phyloP scores from a whole-genome alignment of 2,797 vertebrate genomes.

The Vireo griseus region DNA sequence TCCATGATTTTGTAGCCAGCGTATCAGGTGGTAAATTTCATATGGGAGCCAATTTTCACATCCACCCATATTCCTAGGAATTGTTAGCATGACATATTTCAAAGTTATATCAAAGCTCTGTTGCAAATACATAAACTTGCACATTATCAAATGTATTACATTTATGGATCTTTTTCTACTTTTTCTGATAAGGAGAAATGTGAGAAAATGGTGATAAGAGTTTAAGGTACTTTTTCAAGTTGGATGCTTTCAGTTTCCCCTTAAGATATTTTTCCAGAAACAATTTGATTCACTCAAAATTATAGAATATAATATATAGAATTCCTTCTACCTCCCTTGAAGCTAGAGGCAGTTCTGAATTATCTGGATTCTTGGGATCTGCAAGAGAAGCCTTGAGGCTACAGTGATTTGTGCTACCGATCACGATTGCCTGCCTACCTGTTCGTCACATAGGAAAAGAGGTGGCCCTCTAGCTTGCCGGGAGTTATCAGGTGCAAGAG shows the following conservation, averaged over 20 bases:
- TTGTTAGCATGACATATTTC: background rate
- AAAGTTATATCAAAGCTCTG: background rate
- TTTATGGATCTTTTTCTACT: background rate
- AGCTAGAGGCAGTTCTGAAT: background rate
- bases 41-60: background rate
- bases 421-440: background rate
- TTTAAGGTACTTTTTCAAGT: background rate
- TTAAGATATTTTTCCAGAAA: background rate
- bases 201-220: background rate
- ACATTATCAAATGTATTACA: background rate
- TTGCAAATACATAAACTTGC: background rate
- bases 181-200: background rate
- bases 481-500: background rate
- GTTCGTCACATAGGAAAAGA: fast-evolving
- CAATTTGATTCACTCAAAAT: background rate
- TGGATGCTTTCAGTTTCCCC: background rate
- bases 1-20: background rate
- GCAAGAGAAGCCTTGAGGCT: background rate
- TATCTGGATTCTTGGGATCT: background rate
- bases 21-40: background rate
- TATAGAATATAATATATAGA: no score
- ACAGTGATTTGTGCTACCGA: background rate
- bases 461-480: background rate
- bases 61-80: background rate
- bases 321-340: background rate